Base-by-base conservation (phyloP, 2,888 invertebrate species). In the Tuberolachnus salignus region DNA sequence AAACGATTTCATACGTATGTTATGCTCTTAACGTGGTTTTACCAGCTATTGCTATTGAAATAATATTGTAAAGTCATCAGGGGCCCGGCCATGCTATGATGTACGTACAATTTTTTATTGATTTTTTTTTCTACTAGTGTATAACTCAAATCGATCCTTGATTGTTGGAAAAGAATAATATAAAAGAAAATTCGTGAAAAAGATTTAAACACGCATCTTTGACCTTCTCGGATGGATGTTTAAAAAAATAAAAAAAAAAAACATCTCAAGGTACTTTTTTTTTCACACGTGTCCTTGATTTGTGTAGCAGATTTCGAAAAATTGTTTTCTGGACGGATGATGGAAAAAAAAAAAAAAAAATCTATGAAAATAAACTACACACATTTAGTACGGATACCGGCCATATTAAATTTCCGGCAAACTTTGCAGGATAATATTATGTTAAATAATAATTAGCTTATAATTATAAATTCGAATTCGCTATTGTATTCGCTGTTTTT, bases 171-270 rank as follows among this genome's bases (percentile, higher is more conserved):
- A 57, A 44, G 74, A 75, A 74, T 74, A 26, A 44, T 51, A 74
- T 74, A 78, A 67, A 78, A 67, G 75, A 78, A 78, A 78, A 78
- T 42, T 78, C 75, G 75, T 59, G 75, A 78, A 78, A 78, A 78
- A 42, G 75, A 78, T 59, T 69, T 16, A 1, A 46, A 59, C 67
- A 57, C 67, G 75, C 75, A 78, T 78, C 67, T 67, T 14, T 69
- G 75, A 78, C 75, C 75, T 78, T 78, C 75, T 46, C 19, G 59
- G 16, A 53, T 26, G 67, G 34, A 57, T 49, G 67, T 67, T 23
- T n/a, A 16, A 71, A 46, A 64, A 71, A 71, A 44, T 16, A 57
- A 8, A 23, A 71, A 46, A 23, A 59, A 57, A 55, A 72, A 49
- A 34, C 23, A 21, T 44, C 49, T 78, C 75, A 78, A 78, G 75